Evolutionary conservation across 2,797 vertebrate genomes (phyloP), one percentile per base, ranked within the genome.

Genomic region (Urosaurus nigricauda): DNA sequence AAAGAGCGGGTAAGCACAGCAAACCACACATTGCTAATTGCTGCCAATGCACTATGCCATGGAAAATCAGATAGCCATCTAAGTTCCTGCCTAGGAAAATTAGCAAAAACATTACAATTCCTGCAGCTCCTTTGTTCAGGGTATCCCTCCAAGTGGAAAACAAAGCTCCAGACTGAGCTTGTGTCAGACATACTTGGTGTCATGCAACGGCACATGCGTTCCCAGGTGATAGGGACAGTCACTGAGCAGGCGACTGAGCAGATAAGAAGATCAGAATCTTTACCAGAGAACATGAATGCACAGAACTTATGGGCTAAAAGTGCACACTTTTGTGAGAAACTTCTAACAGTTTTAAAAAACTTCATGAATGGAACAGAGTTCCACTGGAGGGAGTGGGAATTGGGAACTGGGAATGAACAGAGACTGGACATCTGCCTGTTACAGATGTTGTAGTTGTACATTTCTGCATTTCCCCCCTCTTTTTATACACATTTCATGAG

Each of bases 1-100:
- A 53, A 85, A 89, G 56, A 78, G 24, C 51, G 80, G 68, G 56
- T 79, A 85, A 75, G 35, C 17, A 29, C 53, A 89, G 83, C 70
- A 74, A 85, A 60, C n/a, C 53, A 74, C 32, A 35, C 56, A 5
- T 63, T 2, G 60, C 88, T 90, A 81, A 9, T 86, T 77, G 93
- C 87, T 86, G 84, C 85, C 85, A 56, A n/a, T 84, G 79, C 43
- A 53, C 32, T 58, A 73, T 43, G 40, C 60, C 68, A 78, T 8
- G 4, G 63, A 35, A 37, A 6, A 79, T 32, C 16, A 63, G 37
- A 65, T 43, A n/a, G 16, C 77, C 24, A 58, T 4, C 16, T 0
- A 19, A 1, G 58, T 40, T 32, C 32, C 32, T 43, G 73, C 75
- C 75, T 5, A 4, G 29, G 60, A 92, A 37, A 83, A 87, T n/a